Conservation (phyloP, 2,888 invertebrate species). For the Cataglyphis altisquamis region DNA sequence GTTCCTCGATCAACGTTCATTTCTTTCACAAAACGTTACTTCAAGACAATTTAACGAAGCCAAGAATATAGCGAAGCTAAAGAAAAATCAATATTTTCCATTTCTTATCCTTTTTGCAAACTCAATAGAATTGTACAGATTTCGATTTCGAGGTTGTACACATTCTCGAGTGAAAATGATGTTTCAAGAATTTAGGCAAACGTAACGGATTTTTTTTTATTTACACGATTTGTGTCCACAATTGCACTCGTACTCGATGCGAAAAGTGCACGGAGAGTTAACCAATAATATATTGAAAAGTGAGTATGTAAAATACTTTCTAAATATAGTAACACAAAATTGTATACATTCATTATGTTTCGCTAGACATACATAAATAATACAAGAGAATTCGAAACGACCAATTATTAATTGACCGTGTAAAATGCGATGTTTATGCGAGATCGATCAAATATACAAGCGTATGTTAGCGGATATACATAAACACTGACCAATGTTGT, state of each 20-base stretch:
- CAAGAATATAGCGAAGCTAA: not conserved
- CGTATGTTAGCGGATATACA: slow-evolving; percentile 9
- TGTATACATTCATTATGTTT: not conserved
- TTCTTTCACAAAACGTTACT: not conserved
- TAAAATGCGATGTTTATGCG: slow-evolving; percentile 19
- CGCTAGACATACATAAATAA: slow-evolving; percentile 8
- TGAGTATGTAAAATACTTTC: not conserved
- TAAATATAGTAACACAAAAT: not conserved
- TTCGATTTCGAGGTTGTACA: slow-evolving; percentile 3
- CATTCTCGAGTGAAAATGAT: not conserved
- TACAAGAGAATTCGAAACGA: not conserved
- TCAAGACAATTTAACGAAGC: not conserved
- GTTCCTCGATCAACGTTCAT: not conserved
- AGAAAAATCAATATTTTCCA: slow-evolving; percentile 1
- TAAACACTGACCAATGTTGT: slow-evolving; percentile 12
- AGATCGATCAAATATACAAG: slow-evolving; percentile 16
- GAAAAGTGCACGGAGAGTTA: slow-evolving; percentile 40
- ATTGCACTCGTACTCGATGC: not conserved
- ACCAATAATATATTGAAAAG: slow-evolving; percentile 34
- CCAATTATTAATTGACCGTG: slow-evolving; percentile 16
- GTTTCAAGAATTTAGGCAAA: not conserved
- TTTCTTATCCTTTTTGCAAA: not conserved
- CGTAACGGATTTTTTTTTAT: not conserved
- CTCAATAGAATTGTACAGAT: not conserved
- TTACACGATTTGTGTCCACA: not conserved